Evolutionary conservation across 2,888 invertebrate species (phyloP), one percentile per base, ranked within the genome.

Genomic region (Crocallis elinguaria): DNA sequence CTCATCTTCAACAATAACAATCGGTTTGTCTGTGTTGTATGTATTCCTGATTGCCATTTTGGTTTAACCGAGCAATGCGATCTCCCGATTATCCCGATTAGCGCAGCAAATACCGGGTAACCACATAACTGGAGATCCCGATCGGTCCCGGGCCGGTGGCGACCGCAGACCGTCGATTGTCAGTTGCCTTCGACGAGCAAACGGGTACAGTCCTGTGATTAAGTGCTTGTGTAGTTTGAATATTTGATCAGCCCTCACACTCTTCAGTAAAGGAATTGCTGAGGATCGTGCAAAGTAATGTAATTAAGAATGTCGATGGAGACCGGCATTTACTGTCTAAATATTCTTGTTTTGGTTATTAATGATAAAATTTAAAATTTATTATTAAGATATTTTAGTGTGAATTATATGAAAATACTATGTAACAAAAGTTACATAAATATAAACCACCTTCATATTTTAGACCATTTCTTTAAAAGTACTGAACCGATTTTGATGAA

Each of bases 91-190:
- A 51, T 35, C 52, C 43, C 53, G 53, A 54, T 54, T 54, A 54
- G 37, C 48, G 38, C 37, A 30, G 38, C 48, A 48, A 53, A 53
- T 48, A 48, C 48, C 53, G 48, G 30, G n/a, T 37, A 53, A 53
- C 53, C 48, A 53, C 53, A 48, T 48, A 53, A 53, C 48, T 43
- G 48, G 46, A 41, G 45, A 48, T 43, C 48, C 45, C 42, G 53
- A 54, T 43, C 48, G 48, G 9, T 12, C 27, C 35, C 29, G 49
- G 27, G 12, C n/a, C 33, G 29, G 6, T 23, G 32, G 37, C 11
- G 45, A 53, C 53, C 53, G 53, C 48, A 48, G 48, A 38, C 48
- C 46, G 52, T 42, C 53, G 43, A 49, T 49, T 39, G 42, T 32
- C 43, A 41, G 43, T 43, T 21, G 45, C 39, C 33, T 51, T 51